Evolutionary conservation across 2,113 vertebrate genomes (phyloP), one percentile per base, ranked within the genome.

Genomic region (Ptyas mucosa): DNA sequence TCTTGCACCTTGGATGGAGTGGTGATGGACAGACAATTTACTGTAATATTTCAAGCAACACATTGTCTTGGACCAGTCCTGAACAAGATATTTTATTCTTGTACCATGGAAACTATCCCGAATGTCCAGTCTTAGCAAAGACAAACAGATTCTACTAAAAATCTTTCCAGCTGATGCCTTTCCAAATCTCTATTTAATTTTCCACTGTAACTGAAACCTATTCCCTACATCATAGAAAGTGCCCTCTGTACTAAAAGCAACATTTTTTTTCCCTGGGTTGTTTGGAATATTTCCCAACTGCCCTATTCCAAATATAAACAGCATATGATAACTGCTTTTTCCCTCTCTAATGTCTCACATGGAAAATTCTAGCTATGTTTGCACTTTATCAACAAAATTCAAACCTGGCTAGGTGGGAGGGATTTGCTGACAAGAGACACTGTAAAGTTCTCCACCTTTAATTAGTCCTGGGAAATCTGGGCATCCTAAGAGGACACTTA

Each of bases 311-410:
- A 91, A 94, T 85, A 94, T 85, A 92, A 96, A 94, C 90, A 85
- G 75, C 23, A 1, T 20, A 53, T 85, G 81, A 91, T 93, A 58
- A 96, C 94, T 95, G 91, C 91, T 53, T 87, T 85, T 92, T 91
- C 90, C 52, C 29, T 85, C 93, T 93, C 92, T 90, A 91, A 61
- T 91, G 85, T 89, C 93, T 92, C 75, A 39, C 57, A 94, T 94
- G 94, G 90, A 95, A 94, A 93, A 96, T 96, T 94, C 93, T 91
- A 94, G 1, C 92, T 64, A 81, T 29, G 91, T 93, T 94, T 95
- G 89, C 26, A 93, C 11, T 91, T 95, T 88, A 91, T 94, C 94
- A 94, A 94, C 89, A 93, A 91, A 85, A 95, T 92, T 92, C 93
- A 93, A 94, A 92, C 53, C 91, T 21, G 87, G 89, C 88, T 93